These are phyloP conservation scores for Cataglyphis livida DNA, from an alignment of 2,888 invertebrate species.

Conservation along the genomic window DNA sequence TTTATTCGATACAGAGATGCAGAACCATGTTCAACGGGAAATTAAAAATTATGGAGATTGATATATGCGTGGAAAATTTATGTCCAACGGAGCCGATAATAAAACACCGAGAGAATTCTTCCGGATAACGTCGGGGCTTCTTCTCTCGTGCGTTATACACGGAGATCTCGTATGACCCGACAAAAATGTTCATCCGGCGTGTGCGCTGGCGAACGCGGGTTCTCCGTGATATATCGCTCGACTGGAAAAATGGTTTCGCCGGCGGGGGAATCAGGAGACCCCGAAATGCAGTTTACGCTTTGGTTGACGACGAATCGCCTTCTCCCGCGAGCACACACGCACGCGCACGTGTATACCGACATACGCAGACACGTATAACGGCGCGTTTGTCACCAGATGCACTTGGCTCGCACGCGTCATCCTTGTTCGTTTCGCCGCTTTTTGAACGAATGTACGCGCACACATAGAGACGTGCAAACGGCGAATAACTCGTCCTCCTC, in stretches of 20 bases:
- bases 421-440: conserved; percentile 36
- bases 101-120: conserved; percentile 58
- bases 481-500: conserved; percentile 20
- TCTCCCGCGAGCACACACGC: conserved; percentile 55
- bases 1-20: conserved; percentile 16
- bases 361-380: conserved; percentile 45
- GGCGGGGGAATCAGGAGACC: conserved; percentile 62
- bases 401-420: conserved; percentile 53
- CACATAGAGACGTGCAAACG: background rate
- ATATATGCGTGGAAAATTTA: conserved; percentile 43
- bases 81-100: conserved; percentile 47
- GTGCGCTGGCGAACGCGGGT: conserved; percentile 52
- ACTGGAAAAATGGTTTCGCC: conserved; percentile 72
- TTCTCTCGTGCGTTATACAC: conserved; percentile 56
- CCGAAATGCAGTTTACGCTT: conserved; percentile 77
- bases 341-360: conserved; percentile 7
- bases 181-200: conserved; percentile 55
- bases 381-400: conserved; percentile 68
- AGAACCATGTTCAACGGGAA: conserved; percentile 10
- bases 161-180: conserved; percentile 46
- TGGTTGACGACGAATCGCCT: conserved; percentile 73
- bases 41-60: conserved; percentile 54
- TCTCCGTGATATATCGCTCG: conserved; percentile 71
- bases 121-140: conserved; percentile 53
- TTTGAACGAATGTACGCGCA: background rate